These are phyloP conservation scores for Toxonevra muliebris DNA, from an alignment of 2,888 invertebrate species.

Conservation along the genomic window DNA sequence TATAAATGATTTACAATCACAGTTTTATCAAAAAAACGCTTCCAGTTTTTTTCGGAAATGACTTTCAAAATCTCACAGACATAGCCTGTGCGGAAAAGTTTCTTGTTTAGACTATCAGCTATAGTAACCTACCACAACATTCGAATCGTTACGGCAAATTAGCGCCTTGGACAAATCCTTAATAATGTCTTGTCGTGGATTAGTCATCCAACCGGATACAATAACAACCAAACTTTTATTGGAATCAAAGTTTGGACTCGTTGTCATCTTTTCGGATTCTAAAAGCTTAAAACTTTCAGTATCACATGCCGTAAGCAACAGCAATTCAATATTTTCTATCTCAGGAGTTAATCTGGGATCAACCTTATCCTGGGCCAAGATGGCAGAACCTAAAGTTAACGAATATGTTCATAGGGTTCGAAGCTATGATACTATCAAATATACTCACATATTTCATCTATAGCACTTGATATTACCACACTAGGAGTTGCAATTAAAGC, in stretches of 20 bases:
- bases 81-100: too few relatives aligned
- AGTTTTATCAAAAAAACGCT: too few relatives aligned
- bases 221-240: slow-evolving; percentile 50
- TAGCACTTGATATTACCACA: too few relatives aligned
- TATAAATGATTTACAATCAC: too few relatives aligned
- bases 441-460: too few relatives aligned
- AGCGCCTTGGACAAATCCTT: slow-evolving; percentile 50
- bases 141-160: slow-evolving; percentile 52
- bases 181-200: slow-evolving; percentile 43
- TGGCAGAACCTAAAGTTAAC: slow-evolving; percentile 42
- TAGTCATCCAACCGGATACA: slow-evolving; percentile 55
- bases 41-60: too few relatives aligned
- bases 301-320: slow-evolving; percentile 44
- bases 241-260: slow-evolving; percentile 45
- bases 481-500: too few relatives aligned
- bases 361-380: slow-evolving; percentile 38
- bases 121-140: slow-evolving; percentile 46
- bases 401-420: too few relatives aligned
- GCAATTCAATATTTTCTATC: slow-evolving; percentile 46
- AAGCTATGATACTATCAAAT: too few relatives aligned
- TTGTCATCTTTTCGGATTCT: slow-evolving; percentile 39
- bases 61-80: too few relatives aligned
- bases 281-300: slow-evolving; percentile 44
- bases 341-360: slow-evolving; percentile 44
- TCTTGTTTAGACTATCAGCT: too few relatives aligned